Base-by-base conservation (phyloP, 2,113 vertebrate species). In the Petromus typicus region DNA sequence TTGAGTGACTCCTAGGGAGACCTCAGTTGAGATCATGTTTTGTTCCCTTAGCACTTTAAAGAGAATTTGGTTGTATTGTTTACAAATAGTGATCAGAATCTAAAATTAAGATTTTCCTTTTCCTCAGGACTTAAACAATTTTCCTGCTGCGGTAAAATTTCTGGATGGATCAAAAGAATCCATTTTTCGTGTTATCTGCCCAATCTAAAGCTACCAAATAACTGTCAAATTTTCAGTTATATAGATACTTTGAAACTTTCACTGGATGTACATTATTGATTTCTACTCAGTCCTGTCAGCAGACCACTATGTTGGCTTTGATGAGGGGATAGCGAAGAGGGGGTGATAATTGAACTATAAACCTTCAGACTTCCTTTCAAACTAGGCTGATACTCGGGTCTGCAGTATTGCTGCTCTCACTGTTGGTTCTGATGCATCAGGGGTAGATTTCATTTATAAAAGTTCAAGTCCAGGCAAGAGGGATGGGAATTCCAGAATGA, bases 401-500 rank as follows among this genome's bases (percentile, higher is more conserved):
- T 67, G 78, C 22, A 37, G n/a, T 23, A 9, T 59, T 94, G 81
- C 40, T 48, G 78, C 90, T 95, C 34, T 93, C 93, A 91, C 78
- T 86, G 59, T 95, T 96, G 96, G 86, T 79, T 97, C 94, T 64
- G 75, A 92, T 40, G 84, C 79, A 56, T 43, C 45, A 80, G 97
- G 71, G 32, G n/a, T 83, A 91, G 73, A 97, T 97, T 88, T 96
- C 95, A 96, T 95, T 8, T 93, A 79, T 87, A 27, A 80, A 95
- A 97, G 96, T 98, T 97, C 92, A 86, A 96, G 97, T 94, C 30
- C 93, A 78, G 87, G 93, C 95, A 95, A 79, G 93, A 94, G 75
- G 61, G 91, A 81, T 91, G 25, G 97, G 85, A 97, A 95, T 94
- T 97, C 95, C 96, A 98, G 96, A 98, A 98, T 98, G 97, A 98